These are phyloP conservation scores for Pelochelys cantorii DNA, from an alignment of 2,797 vertebrate species.

Conservation along the genomic window DNA sequence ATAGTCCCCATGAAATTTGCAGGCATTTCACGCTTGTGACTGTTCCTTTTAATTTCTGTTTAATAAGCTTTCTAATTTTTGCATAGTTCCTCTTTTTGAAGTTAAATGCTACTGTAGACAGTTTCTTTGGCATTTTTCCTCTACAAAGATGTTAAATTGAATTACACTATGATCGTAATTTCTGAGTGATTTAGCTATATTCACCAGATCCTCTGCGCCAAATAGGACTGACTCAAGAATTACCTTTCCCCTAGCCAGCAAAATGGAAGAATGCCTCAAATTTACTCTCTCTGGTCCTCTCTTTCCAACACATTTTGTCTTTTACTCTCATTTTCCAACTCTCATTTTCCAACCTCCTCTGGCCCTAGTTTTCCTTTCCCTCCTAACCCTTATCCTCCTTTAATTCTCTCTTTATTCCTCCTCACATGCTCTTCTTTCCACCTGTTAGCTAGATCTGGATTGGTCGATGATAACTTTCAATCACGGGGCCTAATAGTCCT, in stretches of 20 bases:
- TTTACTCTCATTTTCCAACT: background rate
- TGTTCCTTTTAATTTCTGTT: background rate
- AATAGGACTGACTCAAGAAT: background rate
- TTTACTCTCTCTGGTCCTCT: background rate
- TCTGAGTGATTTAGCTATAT: background rate
- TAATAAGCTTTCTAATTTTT: background rate
- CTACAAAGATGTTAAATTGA: background rate
- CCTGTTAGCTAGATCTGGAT: background rate
- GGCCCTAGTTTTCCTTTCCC: background rate
- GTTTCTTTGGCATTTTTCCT: background rate
- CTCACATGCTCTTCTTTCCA: background rate
- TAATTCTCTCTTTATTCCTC: background rate
- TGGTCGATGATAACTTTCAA: background rate
- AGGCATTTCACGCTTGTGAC: background rate
- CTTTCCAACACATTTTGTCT: background rate
- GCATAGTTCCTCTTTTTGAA: background rate
- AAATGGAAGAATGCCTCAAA: background rate
- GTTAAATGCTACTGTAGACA: background rate
- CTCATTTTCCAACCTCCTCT: background rate
- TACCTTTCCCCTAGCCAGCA: background rate
- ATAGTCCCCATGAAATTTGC: background rate
- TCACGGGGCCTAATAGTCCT: background rate
- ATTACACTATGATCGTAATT: background rate
- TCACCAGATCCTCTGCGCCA: background rate
- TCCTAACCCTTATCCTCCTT: rapidly evolving